These are phyloP conservation scores for Protophormia terraenovae DNA, from an alignment of 2,888 invertebrate genomes.

Conservation along the genomic window DNA sequence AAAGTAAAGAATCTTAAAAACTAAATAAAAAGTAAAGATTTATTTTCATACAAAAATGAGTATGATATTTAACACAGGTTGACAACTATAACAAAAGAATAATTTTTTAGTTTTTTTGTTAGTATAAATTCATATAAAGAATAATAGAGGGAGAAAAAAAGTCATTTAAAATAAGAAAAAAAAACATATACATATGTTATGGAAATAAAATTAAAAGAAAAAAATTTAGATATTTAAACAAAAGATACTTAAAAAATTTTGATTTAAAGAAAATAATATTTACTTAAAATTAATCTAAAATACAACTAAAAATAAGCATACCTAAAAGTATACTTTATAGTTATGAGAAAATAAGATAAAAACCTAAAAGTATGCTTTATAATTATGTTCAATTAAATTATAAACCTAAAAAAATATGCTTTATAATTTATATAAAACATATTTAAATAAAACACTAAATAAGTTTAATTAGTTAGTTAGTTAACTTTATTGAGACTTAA, in stretches of 20 bases:
- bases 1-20: background rate
- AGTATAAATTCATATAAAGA: background rate
- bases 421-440: no score
- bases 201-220: background rate
- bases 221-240: background rate
- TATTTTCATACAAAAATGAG: background rate
- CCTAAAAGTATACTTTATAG: no score
- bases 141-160: background rate
- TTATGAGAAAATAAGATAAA: no score
- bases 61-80: conserved; percentile 22
- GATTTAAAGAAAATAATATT: no score
- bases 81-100: conserved; percentile 9
- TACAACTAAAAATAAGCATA: no score
- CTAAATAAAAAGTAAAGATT: background rate
- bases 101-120: background rate
- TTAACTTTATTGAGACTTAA: no score
- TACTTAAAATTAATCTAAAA: no score
- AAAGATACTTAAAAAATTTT: background rate
- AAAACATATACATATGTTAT: background rate
- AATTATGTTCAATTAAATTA: background rate
- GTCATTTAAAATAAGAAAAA: background rate
- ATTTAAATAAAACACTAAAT: no score
- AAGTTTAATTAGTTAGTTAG: no score
- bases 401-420: no score
- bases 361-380: background rate